Evolutionary conservation across 2,797 vertebrate genomes (phyloP).

Genomic region (Rhabdomys pumilio): DNA sequence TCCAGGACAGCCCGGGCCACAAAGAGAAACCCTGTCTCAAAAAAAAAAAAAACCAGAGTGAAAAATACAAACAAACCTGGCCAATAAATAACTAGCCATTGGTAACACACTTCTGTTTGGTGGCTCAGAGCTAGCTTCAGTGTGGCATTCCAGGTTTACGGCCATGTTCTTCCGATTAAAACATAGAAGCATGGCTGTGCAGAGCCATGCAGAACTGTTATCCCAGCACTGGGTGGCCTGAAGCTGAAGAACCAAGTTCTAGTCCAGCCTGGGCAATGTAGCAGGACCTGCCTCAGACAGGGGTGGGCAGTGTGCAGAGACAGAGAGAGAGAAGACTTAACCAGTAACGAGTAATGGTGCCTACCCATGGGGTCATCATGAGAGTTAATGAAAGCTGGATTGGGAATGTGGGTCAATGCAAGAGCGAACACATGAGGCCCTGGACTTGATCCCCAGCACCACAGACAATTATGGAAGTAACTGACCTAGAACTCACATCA

Average conservation of each 20-base stretch:
- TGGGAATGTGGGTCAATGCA: not conserved
- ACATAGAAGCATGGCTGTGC: not conserved
- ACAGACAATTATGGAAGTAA: not conserved
- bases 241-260: not conserved
- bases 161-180: slow-evolving; percentile 41
- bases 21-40: no score
- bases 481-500: not conserved
- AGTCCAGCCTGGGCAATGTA: not conserved
- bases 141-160: not conserved
- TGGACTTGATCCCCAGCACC: not conserved
- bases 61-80: not conserved
- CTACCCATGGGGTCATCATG: not conserved
- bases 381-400: not conserved
- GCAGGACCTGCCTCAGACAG: not conserved
- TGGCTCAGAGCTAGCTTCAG: slow-evolving; percentile 9
- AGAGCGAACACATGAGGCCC: not conserved
- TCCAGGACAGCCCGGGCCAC: no score
- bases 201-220: not conserved
- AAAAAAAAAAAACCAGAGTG: not conserved
- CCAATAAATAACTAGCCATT: slow-evolving; percentile 33
- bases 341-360: not conserved
- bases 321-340: not conserved
- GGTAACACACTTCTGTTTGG: not conserved
- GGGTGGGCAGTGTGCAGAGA: not conserved
- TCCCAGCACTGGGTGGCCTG: not conserved